These are phyloP conservation scores for Phenganax marumi DNA, from an alignment of 92 coral and sea anemone species.

Conservation along the genomic window DNA sequence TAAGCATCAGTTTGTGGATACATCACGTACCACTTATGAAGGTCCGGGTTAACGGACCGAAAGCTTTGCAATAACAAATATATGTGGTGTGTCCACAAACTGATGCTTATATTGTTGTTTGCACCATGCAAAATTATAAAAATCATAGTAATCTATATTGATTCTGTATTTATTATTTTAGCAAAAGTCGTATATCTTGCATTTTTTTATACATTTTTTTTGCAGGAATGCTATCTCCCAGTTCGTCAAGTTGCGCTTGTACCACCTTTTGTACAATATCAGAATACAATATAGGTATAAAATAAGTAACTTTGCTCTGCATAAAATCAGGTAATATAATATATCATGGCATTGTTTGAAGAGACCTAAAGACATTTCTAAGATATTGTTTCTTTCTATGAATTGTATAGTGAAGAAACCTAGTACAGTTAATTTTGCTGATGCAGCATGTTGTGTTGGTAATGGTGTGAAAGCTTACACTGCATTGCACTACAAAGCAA, in stretches of 20 bases:
- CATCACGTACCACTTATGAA: too few species aligned
- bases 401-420: conserved; percentile 69
- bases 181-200: not conserved
- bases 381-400: not conserved
- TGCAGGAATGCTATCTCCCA: conserved; percentile 77
- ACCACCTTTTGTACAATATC: conserved; percentile 81
- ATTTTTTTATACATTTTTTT: not conserved
- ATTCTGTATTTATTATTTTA: not conserved
- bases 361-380: too few species aligned
- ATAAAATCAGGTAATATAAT: not conserved
- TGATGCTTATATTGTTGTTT: too few species aligned
- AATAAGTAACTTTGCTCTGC: not conserved
- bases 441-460: conserved; percentile 94
- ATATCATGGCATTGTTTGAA: not conserved
- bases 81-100: too few species aligned
- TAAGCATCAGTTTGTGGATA: too few species aligned
- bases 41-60: too few species aligned
- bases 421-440: conserved; percentile 77
- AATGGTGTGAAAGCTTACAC: conserved; percentile 88
- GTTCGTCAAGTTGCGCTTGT: conserved; percentile 77
- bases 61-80: too few species aligned
- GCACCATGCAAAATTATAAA: too few species aligned
- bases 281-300: conserved; percentile 83
- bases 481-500: conserved; percentile 84
- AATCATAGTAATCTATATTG: not conserved